Base-by-base conservation (phyloP, 2,113 vertebrate genomes). In the Pyrgilauda ruficollis region DNA sequence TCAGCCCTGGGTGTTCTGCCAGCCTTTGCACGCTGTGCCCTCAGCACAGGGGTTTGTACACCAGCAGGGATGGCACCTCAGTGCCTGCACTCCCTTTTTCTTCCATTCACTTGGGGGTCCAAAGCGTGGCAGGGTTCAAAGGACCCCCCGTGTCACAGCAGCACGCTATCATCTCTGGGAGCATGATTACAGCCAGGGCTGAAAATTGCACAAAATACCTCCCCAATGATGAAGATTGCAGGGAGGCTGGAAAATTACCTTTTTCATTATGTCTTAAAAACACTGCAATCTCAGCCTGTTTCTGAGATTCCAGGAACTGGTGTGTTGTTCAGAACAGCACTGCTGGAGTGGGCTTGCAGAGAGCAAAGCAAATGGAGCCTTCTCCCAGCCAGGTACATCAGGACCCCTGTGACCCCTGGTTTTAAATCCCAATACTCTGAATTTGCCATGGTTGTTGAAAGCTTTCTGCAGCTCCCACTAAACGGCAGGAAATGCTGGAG, bases 121-220 rank as follows among this genome's bases (percentile, higher is more conserved):
- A 68, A n/a, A 67, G 55, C 84, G 12, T 2, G 2, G 8, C 73
- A 58, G 86, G 74, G 77, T 66, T 95, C 55, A 64, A 73, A 92
- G 80, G 33, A 35, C 52, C 93, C 87, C 79, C 20, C 11, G 89
- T 23, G 70, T 10, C 20, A 20, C 21, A 0, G 86, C 87, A 77
- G 78, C 68, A 14, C 2, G 21, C 94, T 93, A 7, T 93, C 89
- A 94, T 95, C 86, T 93, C 84, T 66, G 79, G 89, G 62, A 86
- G 44, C 17, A 3, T 87, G 66, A 94, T 94, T 88, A 88, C 5
- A 90, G 94, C 82, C 56, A 78, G 86, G 8, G 27, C 82, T 20
- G 94, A 89, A 97, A 97, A 97, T 94, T 93, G 93, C 94, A 93
- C 94, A 94, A 91, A 96, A 97, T 97, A 21, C 72, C 68, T 97